These are phyloP conservation scores for Lacanobia oleracea DNA, from an alignment of 2,888 invertebrate genomes.

Conservation along the genomic window DNA sequence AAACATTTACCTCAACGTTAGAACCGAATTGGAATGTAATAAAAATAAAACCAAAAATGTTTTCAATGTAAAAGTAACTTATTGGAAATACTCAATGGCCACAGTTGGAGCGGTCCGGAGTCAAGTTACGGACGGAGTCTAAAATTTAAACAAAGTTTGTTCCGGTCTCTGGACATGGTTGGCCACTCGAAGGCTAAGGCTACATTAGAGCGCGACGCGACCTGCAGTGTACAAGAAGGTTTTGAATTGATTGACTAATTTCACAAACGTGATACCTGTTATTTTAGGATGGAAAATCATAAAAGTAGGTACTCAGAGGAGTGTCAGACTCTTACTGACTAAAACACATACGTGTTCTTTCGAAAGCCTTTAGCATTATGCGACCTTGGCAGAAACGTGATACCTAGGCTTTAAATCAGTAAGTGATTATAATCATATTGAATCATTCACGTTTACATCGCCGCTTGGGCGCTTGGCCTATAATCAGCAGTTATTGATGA, in stretches of 20 bases:
- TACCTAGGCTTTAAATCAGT: too few relatives aligned
- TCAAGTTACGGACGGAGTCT: conserved; percentile 74
- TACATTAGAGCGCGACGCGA: conserved; percentile 11
- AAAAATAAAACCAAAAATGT: conserved; percentile 56
- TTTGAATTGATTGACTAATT: not conserved
- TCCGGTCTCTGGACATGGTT: conserved; percentile 76
- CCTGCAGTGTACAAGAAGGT: not conserved
- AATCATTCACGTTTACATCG: too few relatives aligned
- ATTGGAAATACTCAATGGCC: conserved; percentile 63
- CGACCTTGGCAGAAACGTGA: too few relatives aligned
- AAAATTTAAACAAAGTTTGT: conserved; percentile 81
- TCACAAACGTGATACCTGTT: not conserved
- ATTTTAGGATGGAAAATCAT: too few relatives aligned
- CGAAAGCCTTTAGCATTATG: too few relatives aligned
- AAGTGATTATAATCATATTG: too few relatives aligned
- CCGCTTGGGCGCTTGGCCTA: too few relatives aligned
- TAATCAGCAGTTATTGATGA: too few relatives aligned
- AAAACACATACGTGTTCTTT: too few relatives aligned
- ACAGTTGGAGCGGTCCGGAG: conserved; percentile 62
- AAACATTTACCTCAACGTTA: conserved; percentile 28
- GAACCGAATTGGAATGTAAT: conserved; percentile 41
- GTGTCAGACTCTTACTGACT: too few relatives aligned
- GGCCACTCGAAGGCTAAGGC: conserved; percentile 72
- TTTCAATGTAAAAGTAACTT: conserved; percentile 58
- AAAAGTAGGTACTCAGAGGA: too few relatives aligned